Evolutionary conservation across 2,113 vertebrate species (phyloP), one percentile per base, ranked within the genome.

Genomic region (Clarias batrachus): DNA sequence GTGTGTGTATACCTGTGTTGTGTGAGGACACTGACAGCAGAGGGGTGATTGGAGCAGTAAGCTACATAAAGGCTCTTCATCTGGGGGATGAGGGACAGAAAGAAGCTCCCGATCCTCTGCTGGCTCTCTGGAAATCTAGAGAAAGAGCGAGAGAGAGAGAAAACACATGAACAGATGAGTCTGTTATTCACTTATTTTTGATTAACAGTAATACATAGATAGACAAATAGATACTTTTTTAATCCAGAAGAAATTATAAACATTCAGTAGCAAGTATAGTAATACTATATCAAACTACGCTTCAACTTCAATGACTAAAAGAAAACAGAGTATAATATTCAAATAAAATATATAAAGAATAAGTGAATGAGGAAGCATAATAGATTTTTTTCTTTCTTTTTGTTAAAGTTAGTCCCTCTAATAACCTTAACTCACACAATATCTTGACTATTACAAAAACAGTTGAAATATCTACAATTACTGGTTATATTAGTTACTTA

Each of bases 31-130:
- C 92, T 95, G 84, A 99, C 97, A 21, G 97, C 97, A 19, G 95
- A 97, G 0, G 98, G 98, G 87, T 99, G 98, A 90, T 96, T 99
- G 93, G 97, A 96, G 94, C 98, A 99, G 89, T 99, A 99, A 0
- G 95, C 92, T 87, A 97, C 92, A 83, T 99, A 99, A 59, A 98
- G 89, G 68, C 83, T 93, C 92, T 96, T 98, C 95, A 98, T 97
- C 85, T 98, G 97, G 2, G 96, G 93, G 94, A 99, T 97, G 89
- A 97, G 85, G 88, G 92, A 97, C 81, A 98, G 91, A 92, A 98
- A 99, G 92, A 98, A 99, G 11, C 97, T 96, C 25, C 98, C 98
- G 2, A 99, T 96, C 74, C 94, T 95, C 94, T 99, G 98, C 91
- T 99, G 97, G 88, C 91, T 93, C 93, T 99, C 98, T 62, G 97